Conservation (phyloP, 2,797 vertebrate genomes). For the Pseudomugil gertrudae region DNA sequence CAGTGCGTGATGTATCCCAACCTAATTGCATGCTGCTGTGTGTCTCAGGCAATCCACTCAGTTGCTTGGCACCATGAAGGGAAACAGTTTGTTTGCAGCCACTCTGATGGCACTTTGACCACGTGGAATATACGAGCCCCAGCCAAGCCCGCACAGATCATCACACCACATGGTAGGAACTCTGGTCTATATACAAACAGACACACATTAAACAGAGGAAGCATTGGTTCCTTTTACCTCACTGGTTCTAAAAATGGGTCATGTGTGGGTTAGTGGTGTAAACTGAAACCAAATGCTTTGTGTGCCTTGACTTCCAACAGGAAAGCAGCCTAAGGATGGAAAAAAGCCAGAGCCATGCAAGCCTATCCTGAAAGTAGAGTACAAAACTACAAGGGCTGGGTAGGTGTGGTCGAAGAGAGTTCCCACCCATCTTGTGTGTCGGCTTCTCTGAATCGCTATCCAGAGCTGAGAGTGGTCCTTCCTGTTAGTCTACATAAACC, state of each 20-base stretch:
- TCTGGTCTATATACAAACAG: slow-evolving; percentile 16
- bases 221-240: not conserved
- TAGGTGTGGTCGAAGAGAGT: slow-evolving; percentile 75
- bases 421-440: slow-evolving; percentile 67
- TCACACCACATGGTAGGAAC: slow-evolving; percentile 94
- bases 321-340: slow-evolving; percentile 97
- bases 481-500: slow-evolving; percentile 60
- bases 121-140: slow-evolving; percentile 95
- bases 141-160: slow-evolving; percentile 91
- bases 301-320: slow-evolving; percentile 76
- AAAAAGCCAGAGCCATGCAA: slow-evolving; percentile 99
- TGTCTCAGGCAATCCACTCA: slow-evolving; percentile 93
- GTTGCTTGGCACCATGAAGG: slow-evolving; percentile 99
- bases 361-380: slow-evolving; percentile 98
- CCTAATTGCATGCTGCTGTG: slow-evolving; percentile 12
- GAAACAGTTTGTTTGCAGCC: slow-evolving; percentile 98
- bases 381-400: slow-evolving; percentile 95
- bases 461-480: slow-evolving; percentile 59
- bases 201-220: not conserved
- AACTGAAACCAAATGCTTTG: not conserved
- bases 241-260: not conserved
- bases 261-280: not conserved
- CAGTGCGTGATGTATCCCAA: not conserved
- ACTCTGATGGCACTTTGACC: slow-evolving; percentile 97
- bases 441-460: slow-evolving; percentile 48